Base-by-base conservation (phyloP, 37 sponge, comb jelly and placozoan genomes). In the Ianthella basta region DNA sequence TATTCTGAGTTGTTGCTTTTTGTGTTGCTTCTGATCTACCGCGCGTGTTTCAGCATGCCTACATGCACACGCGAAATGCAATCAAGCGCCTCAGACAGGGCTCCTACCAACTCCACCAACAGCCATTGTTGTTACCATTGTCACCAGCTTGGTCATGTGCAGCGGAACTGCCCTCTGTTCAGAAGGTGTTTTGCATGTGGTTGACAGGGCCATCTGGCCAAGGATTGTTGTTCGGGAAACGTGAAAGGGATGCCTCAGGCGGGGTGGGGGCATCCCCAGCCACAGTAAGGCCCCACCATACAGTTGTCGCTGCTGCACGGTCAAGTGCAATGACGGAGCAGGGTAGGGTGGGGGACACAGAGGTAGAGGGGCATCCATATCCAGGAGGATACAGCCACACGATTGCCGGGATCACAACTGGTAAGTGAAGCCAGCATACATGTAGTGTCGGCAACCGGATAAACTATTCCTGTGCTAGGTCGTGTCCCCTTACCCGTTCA, bases 141-240 rank as follows among this genome's bases (percentile, higher is more conserved):
- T 50, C 39, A 50, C 55, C 79, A 78, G 54, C 79, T 25, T 53
- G 79, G 79, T 50, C 79, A 78, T n/a, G 55, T 78, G 55, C 79
- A 78, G 55, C 44, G 50, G 25, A 78, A 78, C 50, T 78, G 40
- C 25, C 79, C 50, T 19, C 25, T 38, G 37, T 78, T n/a, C 0
- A 78, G 50, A n/a, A 16, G 25, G 50, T 78, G 79, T 78, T 78
- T 78, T 78, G 25, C 25, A 4, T 78, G 55, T n/a, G 40, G 50
- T n/a, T 15, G 79, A 38, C 25, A n/a, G 21, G 79, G 79, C 19
- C 79, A 40, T n/a, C 50, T 78, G 15, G 79, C 79, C 50, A 78
- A 40, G 54, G 79, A 78, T 38, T 78, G 54, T n/a, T 54, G 23
- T 78, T 78, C 79, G 54, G 79, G 79, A 78, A 78, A 78, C 54